Conservation (phyloP, 2,113 vertebrate genomes). For the Ceuthmochares aereus region DNA sequence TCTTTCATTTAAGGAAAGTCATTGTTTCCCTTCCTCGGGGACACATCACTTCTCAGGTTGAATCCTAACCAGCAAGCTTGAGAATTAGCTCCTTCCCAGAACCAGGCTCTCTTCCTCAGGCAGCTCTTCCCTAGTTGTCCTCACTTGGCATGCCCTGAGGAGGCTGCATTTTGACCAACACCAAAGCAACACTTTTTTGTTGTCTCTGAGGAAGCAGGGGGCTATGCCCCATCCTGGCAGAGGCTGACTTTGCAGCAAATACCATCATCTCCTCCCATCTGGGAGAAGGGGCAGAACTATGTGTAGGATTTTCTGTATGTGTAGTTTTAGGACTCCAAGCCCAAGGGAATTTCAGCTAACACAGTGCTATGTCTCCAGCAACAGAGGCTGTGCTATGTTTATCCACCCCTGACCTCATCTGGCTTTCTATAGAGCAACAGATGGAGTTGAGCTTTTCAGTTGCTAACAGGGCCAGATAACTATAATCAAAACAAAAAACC, state of each 20-base stretch:
- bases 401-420: neutral
- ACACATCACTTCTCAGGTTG: neutral
- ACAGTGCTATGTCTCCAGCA: neutral
- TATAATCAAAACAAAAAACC: neutral
- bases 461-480: neutral
- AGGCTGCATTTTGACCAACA: neutral
- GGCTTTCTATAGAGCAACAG: neutral
- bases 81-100: neutral
- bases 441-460: neutral
- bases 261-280: neutral
- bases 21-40: neutral
- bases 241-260: neutral
- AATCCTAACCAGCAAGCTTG: neutral
- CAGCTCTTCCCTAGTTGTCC: neutral
- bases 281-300: neutral
- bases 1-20: neutral
- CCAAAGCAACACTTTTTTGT: neutral
- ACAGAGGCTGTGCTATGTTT: neutral
- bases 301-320: neutral
- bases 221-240: neutral
- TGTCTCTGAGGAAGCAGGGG: neutral
- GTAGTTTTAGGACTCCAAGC: neutral
- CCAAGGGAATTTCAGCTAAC: neutral
- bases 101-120: fast-evolving
- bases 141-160: neutral